Conservation (phyloP, 2,797 vertebrate species). For the Brachyalestes nurse region DNA sequence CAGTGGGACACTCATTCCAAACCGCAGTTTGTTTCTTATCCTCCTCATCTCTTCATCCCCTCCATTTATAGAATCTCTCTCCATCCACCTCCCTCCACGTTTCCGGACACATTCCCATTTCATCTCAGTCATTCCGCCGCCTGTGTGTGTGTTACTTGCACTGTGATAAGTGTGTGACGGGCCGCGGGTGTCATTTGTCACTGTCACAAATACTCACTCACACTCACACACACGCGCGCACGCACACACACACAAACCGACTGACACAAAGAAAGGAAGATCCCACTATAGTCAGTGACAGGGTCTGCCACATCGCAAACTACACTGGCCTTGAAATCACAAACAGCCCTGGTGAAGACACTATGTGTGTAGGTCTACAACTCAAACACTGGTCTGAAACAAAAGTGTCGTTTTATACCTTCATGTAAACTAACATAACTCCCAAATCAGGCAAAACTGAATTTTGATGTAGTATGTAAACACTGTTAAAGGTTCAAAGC, state of each 20-base stretch:
- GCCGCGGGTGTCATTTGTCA: conserved; percentile 79
- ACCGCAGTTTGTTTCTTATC: conserved; percentile 70
- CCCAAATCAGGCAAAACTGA: too few species aligned
- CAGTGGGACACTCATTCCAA: conserved; percentile 56
- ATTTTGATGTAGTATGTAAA: too few species aligned
- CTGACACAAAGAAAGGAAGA: conserved; percentile 28
- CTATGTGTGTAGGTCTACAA: neutral
- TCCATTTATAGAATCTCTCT: conserved; percentile 59
- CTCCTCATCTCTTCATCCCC: conserved; percentile 68
- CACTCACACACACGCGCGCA: conserved; percentile 15
- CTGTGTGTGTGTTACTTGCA: conserved; percentile 77
- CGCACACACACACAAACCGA: conserved; percentile 1
- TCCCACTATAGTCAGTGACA: conserved; percentile 28
- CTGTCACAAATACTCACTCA: conserved; percentile 72
- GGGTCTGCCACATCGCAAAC: conserved; percentile 24
- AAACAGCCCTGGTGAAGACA: neutral
- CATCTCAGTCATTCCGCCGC: conserved; percentile 77
- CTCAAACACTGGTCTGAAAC: neutral
- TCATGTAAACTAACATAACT: too few species aligned
- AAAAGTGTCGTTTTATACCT: too few species aligned
- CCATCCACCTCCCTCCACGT: conserved; percentile 56
- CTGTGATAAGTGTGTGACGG: conserved; percentile 82
- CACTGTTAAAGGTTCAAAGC: too few species aligned
- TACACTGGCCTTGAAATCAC: conserved; percentile 25
- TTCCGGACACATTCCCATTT: conserved; percentile 82